These are phyloP conservation scores for Stegodyphus dumicola DNA, from an alignment of 1,140 invertebrate genomes.

Conservation along the genomic window DNA sequence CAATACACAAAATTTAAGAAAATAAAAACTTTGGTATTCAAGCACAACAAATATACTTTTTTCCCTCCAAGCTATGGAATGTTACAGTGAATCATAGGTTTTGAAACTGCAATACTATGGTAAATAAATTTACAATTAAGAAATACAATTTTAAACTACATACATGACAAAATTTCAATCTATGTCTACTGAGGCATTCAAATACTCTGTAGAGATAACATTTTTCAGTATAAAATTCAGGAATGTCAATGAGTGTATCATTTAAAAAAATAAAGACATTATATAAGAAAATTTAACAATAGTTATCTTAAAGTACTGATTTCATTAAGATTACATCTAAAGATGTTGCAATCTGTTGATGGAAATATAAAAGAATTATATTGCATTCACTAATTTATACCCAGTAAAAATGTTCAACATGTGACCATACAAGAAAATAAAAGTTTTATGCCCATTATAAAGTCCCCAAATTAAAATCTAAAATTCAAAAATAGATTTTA, in stretches of 20 bases:
- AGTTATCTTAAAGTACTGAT: slow-evolving; percentile 12
- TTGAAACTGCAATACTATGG: slow-evolving; percentile 11
- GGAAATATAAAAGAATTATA: slow-evolving; percentile 54
- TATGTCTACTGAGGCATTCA: not conserved
- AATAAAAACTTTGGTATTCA: slow-evolving; percentile 48
- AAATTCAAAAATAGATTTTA: slow-evolving; percentile 39
- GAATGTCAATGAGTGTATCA: slow-evolving; percentile 54
- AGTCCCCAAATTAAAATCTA: slow-evolving; percentile 20
- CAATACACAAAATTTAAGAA: slow-evolving; percentile 28
- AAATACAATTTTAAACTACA: not conserved
- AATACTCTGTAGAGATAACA: slow-evolving; percentile 9
- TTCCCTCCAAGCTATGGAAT: slow-evolving; percentile 23
- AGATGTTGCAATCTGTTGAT: slow-evolving; percentile 8
- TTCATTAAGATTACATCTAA: not conserved
- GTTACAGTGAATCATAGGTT: too few species aligned
- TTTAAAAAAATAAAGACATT: slow-evolving; percentile 61
- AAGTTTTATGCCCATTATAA: slow-evolving; percentile 21
- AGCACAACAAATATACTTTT: slow-evolving; percentile 28
- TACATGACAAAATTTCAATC: not conserved
- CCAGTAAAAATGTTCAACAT: slow-evolving; percentile 47
- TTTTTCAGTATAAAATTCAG: slow-evolving; percentile 52
- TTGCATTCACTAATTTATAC: slow-evolving; percentile 1
- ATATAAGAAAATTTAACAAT: slow-evolving; percentile 60
- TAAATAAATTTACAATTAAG: slow-evolving; percentile 6
- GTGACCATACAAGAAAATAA: slow-evolving; percentile 41